Conservation (phyloP, 92 coral and sea anemone species). For the Zoanthus solanderi region DNA sequence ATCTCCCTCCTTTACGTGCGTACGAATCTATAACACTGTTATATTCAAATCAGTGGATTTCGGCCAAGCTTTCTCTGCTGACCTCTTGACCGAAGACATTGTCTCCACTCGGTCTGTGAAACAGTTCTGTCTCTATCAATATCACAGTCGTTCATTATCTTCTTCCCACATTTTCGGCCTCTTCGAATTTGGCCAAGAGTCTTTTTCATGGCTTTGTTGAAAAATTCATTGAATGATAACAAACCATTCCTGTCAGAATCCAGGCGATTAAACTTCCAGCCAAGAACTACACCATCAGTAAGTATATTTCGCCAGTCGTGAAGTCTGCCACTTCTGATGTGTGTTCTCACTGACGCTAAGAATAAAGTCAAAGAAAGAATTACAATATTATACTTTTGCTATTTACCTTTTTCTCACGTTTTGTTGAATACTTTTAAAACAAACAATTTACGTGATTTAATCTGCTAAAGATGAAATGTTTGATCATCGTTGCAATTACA, state of each 20-base stretch:
- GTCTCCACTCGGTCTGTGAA: slow-evolving; percentile 84
- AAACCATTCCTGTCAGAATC: slow-evolving; percentile 84
- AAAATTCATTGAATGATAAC: slow-evolving; percentile 70
- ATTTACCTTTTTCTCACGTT: too few species aligned
- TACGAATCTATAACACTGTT: background rate
- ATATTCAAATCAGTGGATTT: slow-evolving; percentile 23
- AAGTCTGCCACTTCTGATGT: slow-evolving; percentile 78
- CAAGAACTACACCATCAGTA: slow-evolving; percentile 81
- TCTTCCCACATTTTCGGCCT: slow-evolving; percentile 94
- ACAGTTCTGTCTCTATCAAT: slow-evolving; percentile 81
- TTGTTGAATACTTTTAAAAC: too few species aligned
- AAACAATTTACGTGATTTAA: too few species aligned
- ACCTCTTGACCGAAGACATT: slow-evolving; percentile 69
- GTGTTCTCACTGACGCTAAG: slow-evolving; percentile 59
- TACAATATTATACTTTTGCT: background rate
- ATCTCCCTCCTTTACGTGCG: background rate
- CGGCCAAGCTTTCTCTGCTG: background rate
- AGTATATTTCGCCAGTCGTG: slow-evolving; percentile 68
- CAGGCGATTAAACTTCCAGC: slow-evolving; percentile 90
- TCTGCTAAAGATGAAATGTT: too few species aligned
- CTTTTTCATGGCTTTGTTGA: slow-evolving; percentile 81
- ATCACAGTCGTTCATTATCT: slow-evolving; percentile 83
- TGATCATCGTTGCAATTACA: too few species aligned
- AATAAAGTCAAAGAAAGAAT: background rate
- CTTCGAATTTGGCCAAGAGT: slow-evolving; percentile 80